Evolutionary conservation across 2,888 invertebrate species (phyloP).

Genomic region (Pegoplata infirma): DNA sequence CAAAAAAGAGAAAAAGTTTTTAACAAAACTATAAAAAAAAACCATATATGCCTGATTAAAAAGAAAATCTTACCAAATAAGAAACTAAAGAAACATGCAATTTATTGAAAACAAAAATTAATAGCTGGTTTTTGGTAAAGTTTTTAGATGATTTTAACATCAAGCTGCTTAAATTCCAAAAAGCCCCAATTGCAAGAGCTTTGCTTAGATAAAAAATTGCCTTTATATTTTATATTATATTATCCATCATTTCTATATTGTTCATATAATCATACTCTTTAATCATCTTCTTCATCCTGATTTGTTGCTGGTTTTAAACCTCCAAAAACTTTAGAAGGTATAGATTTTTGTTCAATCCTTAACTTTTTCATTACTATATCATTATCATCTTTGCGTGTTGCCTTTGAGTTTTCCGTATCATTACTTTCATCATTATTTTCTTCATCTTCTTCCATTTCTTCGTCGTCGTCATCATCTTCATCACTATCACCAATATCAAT

Average conservation of each 20-base stretch:
- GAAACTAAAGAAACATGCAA: background rate
- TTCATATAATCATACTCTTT: conserved; percentile 8
- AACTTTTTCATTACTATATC: conserved; percentile 82
- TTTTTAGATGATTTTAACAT: background rate
- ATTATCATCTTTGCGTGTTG: conserved; percentile 79
- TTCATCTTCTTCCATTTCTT: conserved; percentile 80
- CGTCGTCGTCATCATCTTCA: conserved; percentile 81
- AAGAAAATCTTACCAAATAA: conserved; percentile 1
- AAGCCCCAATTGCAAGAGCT: background rate
- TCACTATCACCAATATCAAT: conserved; percentile 89
- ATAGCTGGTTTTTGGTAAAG: conserved; percentile 9
- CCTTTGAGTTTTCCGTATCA: conserved; percentile 80
- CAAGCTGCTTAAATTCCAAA: background rate
- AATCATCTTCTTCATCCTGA: conserved; percentile 72
- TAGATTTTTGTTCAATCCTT: conserved; percentile 89
- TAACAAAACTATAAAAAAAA: conserved; percentile 23
- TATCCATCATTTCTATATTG: background rate
- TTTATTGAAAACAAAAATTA: conserved; percentile 49
- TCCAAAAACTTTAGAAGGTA: conserved; percentile 96
- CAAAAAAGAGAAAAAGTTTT: conserved; percentile 16
- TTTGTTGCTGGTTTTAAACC: conserved; percentile 80
- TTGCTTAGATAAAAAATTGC: background rate
- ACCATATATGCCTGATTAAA: background rate
- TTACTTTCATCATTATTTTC: conserved; percentile 83
- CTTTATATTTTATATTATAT: background rate